Evolutionary conservation across 2,888 invertebrate genomes (phyloP).

Genomic region (Alloplasta piceator): DNA sequence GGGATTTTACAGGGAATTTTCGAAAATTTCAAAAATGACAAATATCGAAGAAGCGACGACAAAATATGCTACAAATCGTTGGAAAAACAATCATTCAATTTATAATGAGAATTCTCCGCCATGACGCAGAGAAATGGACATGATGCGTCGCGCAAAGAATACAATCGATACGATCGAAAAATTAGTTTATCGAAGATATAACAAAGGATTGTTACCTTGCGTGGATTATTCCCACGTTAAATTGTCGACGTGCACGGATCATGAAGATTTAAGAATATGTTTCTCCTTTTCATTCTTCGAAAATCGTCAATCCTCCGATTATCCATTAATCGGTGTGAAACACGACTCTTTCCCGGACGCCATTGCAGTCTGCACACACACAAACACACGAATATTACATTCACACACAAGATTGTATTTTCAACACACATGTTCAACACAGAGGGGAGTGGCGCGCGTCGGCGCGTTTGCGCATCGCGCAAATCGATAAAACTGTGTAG

Average conservation of each 20-base stretch:
- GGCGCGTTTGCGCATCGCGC: conserved; percentile 28
- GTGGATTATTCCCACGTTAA: conserved; percentile 18
- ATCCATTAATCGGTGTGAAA: conserved; percentile 53
- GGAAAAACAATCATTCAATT: conserved; percentile 47
- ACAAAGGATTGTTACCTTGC: conserved; percentile 27
- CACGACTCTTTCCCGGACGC: conserved; percentile 74
- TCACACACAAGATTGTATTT: conserved; percentile 4
- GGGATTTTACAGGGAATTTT: not conserved
- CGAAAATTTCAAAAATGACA: not conserved
- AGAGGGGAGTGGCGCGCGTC: conserved; percentile 36
- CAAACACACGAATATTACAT: conserved; percentile 58
- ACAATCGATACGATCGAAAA: not conserved
- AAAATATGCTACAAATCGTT: not conserved
- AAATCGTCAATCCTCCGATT: conserved; percentile 23
- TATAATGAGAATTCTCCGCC: conserved; percentile 74
- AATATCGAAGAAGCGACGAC: not conserved
- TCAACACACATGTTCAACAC: conserved; percentile 11
- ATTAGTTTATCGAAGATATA: conserved; percentile 5
- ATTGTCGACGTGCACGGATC: conserved; percentile 3
- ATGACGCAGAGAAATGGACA: conserved; percentile 67
- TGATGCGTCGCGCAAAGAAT: conserved; percentile 3
- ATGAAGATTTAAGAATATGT: conserved; percentile 31
- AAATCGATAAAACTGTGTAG: conserved; percentile 16
- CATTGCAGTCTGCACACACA: conserved; percentile 67
- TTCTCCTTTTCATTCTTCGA: not conserved